Base-by-base conservation (phyloP, 1,140 invertebrate genomes). In the Drosophila subobscura region DNA sequence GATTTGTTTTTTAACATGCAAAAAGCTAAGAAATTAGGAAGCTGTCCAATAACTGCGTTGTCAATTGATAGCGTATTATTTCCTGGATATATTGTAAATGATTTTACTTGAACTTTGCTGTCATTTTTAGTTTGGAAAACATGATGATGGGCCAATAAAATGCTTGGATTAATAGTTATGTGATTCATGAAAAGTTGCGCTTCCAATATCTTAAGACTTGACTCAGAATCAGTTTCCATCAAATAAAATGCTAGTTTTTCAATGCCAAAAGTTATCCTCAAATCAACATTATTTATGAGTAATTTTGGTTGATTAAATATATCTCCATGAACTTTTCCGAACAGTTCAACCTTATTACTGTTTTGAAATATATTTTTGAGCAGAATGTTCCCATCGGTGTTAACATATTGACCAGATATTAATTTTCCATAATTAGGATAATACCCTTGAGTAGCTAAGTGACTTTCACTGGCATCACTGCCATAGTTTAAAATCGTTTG, bases 61-160 rank as follows among this genome's bases (percentile, higher is more conserved):
- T 44, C 41, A 16, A 44, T 44, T 5, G 41, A 44, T 16, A 44
- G n/a, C 16, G 41, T 54, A 25, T 54, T 42, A 7, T 25, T 54
- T 5, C 52, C 52, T 2, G 52, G 52, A 10, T 54, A 44, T 41
- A 44, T 41, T 42, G 52, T 44, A 25, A 54, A 54, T 10, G 40
- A 42, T 14, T 44, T 55, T 5, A 55, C n/a, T 27, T 55, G n/a
- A 44, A 44, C 41, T 44, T 44, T 44, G 41, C 16, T 44, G 41
- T 16, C 53, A 46, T 56, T 33, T 56, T 37, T 54, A n/a, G 41
- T 29, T 56, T 56, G 25, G 29, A 29, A 20, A 29, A 46, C 54
- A 8, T 46, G 42, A 46, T 37, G 16, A 45, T 56, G 42, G 6
- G 42, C 25, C 14, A 56, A 20, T 20, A 45, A 29, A 33, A 45